A percentile compares a stretch with the other conserved stretches of the same genome.
Conservation (phyloP, 2,888 invertebrate genomes). For the Sceliomorpha sp. region DNA sequence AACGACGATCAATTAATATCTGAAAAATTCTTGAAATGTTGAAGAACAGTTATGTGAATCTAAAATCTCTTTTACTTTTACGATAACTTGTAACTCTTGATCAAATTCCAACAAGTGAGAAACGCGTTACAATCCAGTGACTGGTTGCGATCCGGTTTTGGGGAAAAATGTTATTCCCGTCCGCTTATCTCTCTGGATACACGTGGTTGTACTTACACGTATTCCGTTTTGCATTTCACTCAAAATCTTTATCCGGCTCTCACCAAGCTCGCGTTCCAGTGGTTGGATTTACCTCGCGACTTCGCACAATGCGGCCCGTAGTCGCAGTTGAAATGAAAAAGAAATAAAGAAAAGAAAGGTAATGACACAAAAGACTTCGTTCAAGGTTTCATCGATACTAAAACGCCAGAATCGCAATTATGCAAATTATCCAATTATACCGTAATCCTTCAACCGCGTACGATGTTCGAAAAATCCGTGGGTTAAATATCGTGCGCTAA, state of each 20-base stretch:
- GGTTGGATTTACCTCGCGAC: constrained; percentile 28
- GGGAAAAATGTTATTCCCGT: constrained; percentile 21
- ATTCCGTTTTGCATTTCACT: constrained; percentile 41
- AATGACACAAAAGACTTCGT: too few species aligned
- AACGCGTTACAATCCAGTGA: constrained; percentile 11
- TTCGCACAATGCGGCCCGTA: constrained; percentile 16
- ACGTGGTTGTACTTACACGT: constrained; percentile 13
- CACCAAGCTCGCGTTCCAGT: constrained; percentile 16
- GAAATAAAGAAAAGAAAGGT: background rate
- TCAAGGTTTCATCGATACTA: constrained; percentile 10
- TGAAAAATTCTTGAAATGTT: too few species aligned
- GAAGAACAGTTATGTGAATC: background rate
- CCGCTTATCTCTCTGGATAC: constrained; percentile 17
- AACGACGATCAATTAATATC: constrained; percentile 1
- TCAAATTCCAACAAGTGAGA: constrained; percentile 6
- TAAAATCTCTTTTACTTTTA: constrained; percentile 1
- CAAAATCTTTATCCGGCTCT: constrained; percentile 28
- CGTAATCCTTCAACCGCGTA: background rate
- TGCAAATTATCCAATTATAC: constrained; percentile 14
- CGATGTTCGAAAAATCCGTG: too few species aligned
- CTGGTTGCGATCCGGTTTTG: constrained; percentile 35
- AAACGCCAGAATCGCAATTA: constrained; percentile 16
- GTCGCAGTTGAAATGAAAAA: background rate
- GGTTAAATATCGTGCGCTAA: too few species aligned
- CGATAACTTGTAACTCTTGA: constrained; percentile 1